These are phyloP conservation scores for Halesus radiatus DNA, from an alignment of 1,140 invertebrate genomes.

Conservation along the genomic window DNA sequence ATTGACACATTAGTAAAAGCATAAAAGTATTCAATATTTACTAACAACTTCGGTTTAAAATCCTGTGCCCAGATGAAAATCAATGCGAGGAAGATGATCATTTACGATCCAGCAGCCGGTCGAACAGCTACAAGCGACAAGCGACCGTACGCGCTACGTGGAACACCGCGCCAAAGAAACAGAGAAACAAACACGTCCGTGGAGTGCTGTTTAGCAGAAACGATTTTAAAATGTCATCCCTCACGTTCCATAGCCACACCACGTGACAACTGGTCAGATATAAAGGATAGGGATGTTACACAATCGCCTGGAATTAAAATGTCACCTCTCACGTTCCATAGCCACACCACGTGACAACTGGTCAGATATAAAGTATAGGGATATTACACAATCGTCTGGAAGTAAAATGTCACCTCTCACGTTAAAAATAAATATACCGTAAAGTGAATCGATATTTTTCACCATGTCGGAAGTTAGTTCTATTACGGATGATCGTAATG, in stretches of 20 bases:
- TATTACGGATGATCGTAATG: too few relatives aligned
- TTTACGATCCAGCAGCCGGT: neutral
- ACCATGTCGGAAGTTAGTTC: too few relatives aligned
- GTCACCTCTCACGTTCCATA: neutral
- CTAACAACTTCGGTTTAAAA: neutral
- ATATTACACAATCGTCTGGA: too few relatives aligned
- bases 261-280: too few relatives aligned
- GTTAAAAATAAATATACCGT: too few relatives aligned
- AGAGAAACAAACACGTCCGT: slow-evolving; percentile 6
- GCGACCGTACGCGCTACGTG: neutral
- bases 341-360: too few relatives aligned
- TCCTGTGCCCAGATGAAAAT: neutral
- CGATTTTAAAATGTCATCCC: slow-evolving; percentile 1
- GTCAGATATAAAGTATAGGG: too few relatives aligned
- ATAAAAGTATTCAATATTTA: too few relatives aligned
- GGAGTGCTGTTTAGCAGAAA: slow-evolving; percentile 18
- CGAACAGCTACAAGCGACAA: neutral
- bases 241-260: neutral
- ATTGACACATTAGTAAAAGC: too few relatives aligned
- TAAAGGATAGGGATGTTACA: too few relatives aligned
- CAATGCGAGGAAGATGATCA: slow-evolving; percentile 3
- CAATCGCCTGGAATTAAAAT: neutral
- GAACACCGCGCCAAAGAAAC: neutral
- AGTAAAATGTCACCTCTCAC: too few relatives aligned
- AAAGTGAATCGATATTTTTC: too few relatives aligned